Evolutionary conservation across 2,113 vertebrate species (phyloP).

Genomic region (Ictidomys tridecemlineatus): DNA sequence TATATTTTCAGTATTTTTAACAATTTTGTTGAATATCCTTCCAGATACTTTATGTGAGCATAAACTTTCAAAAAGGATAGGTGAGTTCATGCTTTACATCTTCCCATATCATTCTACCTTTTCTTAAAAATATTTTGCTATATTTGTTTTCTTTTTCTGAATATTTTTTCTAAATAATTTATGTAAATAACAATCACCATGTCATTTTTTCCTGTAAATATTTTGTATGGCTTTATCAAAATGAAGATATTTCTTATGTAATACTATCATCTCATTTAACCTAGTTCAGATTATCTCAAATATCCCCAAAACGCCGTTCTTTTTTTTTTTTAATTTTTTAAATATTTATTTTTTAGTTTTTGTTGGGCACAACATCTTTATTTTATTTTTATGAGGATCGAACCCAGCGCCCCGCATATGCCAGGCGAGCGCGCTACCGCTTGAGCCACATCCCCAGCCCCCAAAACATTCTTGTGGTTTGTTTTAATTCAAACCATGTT

Average conservation of each 20-base stretch:
- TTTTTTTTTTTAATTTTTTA: not conserved
- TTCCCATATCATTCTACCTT: not conserved
- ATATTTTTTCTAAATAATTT: not conserved
- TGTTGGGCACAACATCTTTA: too few species aligned
- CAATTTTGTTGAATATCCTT: not conserved
- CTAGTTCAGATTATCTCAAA: slow-evolving; percentile 29
- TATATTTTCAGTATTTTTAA: not conserved
- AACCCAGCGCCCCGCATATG: too few species aligned
- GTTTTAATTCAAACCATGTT: slow-evolving; percentile 51
- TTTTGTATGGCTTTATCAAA: slow-evolving; percentile 24
- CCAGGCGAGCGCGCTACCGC: too few species aligned
- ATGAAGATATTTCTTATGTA: not conserved
- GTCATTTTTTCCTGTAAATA: slow-evolving; percentile 44
- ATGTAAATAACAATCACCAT: not conserved
- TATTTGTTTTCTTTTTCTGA: not conserved
- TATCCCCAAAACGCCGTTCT: not conserved
- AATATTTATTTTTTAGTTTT: too few species aligned
- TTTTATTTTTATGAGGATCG: too few species aligned
- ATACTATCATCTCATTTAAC: slow-evolving; percentile 32
- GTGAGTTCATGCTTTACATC: not conserved
- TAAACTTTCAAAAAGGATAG: slow-evolving; percentile 8
- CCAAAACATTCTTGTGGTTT: not conserved
- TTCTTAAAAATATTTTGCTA: not conserved
- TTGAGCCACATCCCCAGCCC: too few species aligned
- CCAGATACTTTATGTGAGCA: not conserved